phyloP scores from a whole-genome alignment of 2,797 vertebrate species.

The Lepilemur ruficaudatus region DNA sequence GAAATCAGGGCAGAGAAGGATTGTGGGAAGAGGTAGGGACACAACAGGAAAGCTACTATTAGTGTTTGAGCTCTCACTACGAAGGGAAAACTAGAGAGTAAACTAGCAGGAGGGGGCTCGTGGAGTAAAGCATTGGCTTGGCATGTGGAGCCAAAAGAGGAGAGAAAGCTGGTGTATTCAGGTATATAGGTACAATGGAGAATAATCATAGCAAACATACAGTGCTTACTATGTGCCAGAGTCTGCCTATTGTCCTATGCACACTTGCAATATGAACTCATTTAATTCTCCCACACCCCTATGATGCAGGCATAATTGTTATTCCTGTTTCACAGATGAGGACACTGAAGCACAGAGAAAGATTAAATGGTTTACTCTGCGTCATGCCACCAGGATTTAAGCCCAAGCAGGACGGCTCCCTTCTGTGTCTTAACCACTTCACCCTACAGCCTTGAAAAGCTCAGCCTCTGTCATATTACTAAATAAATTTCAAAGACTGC shows the following conservation, averaged over 20 bases:
- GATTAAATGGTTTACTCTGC: neutral
- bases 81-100: neutral
- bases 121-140: neutral
- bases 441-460: neutral
- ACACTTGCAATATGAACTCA: neutral
- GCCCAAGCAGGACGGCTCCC: neutral
- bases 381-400: neutral
- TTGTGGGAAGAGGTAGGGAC: neutral
- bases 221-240: neutral
- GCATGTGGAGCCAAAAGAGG: neutral
- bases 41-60: neutral
- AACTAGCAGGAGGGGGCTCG: neutral
- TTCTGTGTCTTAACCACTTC: neutral
- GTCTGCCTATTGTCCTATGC: neutral
- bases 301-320: neutral
- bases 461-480: neutral
- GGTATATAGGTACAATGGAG: neutral
- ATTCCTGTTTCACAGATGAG: neutral
- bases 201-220: neutral
- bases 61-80: neutral
- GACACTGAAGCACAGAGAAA: neutral
- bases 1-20: neutral
- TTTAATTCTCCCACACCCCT: neutral
- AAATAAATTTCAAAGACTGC: neutral
- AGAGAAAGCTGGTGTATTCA: neutral